Evolutionary conservation across 92 coral and sea anemone species (phyloP).

Genomic region (Virgularia gustaviana): DNA sequence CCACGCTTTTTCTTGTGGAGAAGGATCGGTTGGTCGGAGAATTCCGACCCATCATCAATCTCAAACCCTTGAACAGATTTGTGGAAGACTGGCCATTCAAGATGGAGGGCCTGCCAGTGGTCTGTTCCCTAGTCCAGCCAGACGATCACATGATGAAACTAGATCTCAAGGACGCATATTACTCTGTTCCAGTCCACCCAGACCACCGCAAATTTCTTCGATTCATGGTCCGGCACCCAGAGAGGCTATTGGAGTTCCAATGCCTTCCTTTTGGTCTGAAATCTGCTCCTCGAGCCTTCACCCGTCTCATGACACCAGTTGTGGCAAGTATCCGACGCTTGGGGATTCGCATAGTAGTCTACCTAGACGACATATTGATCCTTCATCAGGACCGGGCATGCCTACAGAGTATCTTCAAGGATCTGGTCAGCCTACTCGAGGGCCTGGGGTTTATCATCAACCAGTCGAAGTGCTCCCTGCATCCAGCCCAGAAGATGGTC

Average conservation of each 20-base stretch:
- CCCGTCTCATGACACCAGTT: neutral
- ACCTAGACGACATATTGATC: neutral
- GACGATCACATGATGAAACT: slow-evolving; percentile 41
- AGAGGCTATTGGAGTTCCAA: too few species aligned
- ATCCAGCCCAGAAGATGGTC: too few species aligned
- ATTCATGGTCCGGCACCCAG: too few species aligned
- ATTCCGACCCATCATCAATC: slow-evolving; percentile 8
- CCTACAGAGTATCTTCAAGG: neutral
- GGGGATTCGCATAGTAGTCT: neutral
- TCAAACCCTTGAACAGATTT: slow-evolving; percentile 12
- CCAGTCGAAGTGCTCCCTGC: too few species aligned
- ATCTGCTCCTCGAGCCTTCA: slow-evolving; percentile 1
- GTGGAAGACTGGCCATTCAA: slow-evolving; percentile 12
- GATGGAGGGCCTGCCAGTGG: slow-evolving; percentile 28
- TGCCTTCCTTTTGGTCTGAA: neutral
- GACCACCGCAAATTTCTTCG: slow-evolving; percentile 20
- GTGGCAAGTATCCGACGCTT: neutral
- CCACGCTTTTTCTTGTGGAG: slow-evolving; percentile 21
- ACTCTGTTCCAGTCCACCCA: slow-evolving; percentile 8
- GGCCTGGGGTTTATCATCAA: too few species aligned
- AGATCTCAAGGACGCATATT: slow-evolving; percentile 27
- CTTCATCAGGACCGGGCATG: slow-evolving; percentile 5
- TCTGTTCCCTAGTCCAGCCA: slow-evolving; percentile 11
- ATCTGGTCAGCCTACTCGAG: slow-evolving; percentile 8
- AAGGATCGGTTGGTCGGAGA: slow-evolving; percentile 4